A percentile compares a stretch with the other conserved stretches of the same genome.
These are phyloP conservation scores for Laspeyria flexula DNA, from an alignment of 2,888 invertebrate species.

Conservation along the genomic window DNA sequence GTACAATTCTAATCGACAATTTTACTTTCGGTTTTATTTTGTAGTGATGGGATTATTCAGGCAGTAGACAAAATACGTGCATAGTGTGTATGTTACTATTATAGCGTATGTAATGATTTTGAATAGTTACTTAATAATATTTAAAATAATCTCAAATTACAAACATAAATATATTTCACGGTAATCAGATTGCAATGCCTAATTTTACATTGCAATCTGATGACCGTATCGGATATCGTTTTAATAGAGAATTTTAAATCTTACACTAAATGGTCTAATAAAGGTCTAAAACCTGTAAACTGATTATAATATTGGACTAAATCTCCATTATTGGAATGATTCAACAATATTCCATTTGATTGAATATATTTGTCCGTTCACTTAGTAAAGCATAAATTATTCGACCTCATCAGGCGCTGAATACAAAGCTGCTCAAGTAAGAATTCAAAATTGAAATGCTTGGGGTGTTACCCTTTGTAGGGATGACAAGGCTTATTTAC, in stretches of 20 bases:
- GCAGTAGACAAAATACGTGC: too few relatives aligned
- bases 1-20: neutral
- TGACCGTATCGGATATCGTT: too few relatives aligned
- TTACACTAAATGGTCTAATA: neutral
- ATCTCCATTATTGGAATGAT: neutral
- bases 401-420: conserved; percentile 37
- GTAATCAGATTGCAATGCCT: too few relatives aligned
- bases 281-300: neutral
- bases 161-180: too few relatives aligned
- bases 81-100: too few relatives aligned
- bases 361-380: conserved; percentile 21
- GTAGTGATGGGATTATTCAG: neutral
- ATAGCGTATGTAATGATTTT: too few relatives aligned
- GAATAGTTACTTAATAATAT: too few relatives aligned
- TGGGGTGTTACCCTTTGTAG: conserved; percentile 42
- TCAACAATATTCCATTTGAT: conserved; percentile 19
- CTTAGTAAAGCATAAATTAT: conserved; percentile 32
- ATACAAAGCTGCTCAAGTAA: conserved; percentile 36
- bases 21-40: neutral
- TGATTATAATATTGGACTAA: neutral
- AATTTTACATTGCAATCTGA: too few relatives aligned
- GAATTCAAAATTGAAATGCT: conserved; percentile 51
- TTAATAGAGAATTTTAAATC: too few relatives aligned
- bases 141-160: too few relatives aligned
- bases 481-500: conserved; percentile 28